Base-by-base conservation (phyloP, 2,888 invertebrate species). In the Lasioglossum malachurum region DNA sequence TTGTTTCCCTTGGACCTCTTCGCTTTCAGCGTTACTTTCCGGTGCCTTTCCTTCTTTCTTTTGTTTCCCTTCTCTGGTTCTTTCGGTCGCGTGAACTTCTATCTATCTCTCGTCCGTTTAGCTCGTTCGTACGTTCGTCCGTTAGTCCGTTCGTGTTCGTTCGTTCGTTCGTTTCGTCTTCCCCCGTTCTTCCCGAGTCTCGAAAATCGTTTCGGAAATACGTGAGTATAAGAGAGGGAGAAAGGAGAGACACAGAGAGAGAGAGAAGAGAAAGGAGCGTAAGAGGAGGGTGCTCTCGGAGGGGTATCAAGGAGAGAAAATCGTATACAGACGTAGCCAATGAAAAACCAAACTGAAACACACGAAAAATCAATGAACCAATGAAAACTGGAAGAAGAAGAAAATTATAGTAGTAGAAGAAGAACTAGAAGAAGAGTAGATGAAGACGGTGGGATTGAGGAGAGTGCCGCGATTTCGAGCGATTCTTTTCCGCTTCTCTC, bases 231-330 rank as follows among this genome's bases (percentile, higher is more conserved):
- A 87, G 82, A 12, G 16, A 86, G 82, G 89, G 75, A 80, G 77
- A 84, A 80, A 72, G 78, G 78, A 78, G 78, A 89, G 75, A 86
- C 75, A 77, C 35, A 75, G 87, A 88, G 83, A 87, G 89, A 87
- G 89, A 83, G 83, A 88, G 89, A 89, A 86, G 86, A 88, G 89
- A 83, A 90, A 82, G 88, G 86, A 88, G 88, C 85, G 49, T 49
- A 82, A 78, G 85, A 82, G 88, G 76, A 82, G 88, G 82, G 79
- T 90, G 78, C 75, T 88, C 80, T 73, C 71, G 83, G 79, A 74
- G 64, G 79, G 46, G 71, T 73, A 27, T 44, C 76, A 75, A 57
- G 73, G 78, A 78, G 80, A 83, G 87, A 83, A 75, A 89, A 84
- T 91, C 88, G 87, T 88, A 87, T 84, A 88, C 89, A 78, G 84